Base-by-base conservation (phyloP, 2,113 vertebrate genomes). In the Vanacampus margaritifer region DNA sequence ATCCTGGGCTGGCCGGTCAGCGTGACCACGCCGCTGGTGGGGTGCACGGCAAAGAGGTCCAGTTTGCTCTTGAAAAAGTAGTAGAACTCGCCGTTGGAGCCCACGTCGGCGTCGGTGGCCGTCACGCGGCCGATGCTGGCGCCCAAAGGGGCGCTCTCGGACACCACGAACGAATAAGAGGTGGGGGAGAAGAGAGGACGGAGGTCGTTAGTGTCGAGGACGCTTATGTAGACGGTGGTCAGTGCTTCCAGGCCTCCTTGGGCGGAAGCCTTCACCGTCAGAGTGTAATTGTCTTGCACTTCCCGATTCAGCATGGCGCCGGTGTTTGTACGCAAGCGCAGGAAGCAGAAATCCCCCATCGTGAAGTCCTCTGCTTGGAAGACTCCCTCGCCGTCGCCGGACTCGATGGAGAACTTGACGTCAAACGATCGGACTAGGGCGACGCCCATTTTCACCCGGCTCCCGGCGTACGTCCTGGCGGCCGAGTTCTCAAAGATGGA, bases 171-270 rank as follows among this genome's bases (percentile, higher is more conserved):
- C 6, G 94, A 95, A 73, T 99, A 99, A 0, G 93, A 94, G 26
- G 97, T 98, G 37, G 97, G 97, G 37, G 96, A 96, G 88, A 99
- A 99, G 57, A 99, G 90, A 75, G 97, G 97, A 61, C 95, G 91
- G 62, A 99, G 91, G 75, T 99, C 97, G 78, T 99, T 99, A 92
- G 96, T 98, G 72, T 99, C 97, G 84, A 98, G 90, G 63, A 99
- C 93, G 70, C 94, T 94, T 61, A 99, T 90, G 76, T 88, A 93
- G 71, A 98, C 92, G 84, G 93, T 95, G 67, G 94, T 88, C 90
- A 92, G 95, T n/a, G 95, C 92, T 86, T 98, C 94, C 76, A 94
- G 86, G 59, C 94, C 93, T 69, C 93, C 94, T 81, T 89, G 90
- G 36, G 95, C 91, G n/a, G 93, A 92, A 17, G 95, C 97, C 86